Conservation (phyloP, 2,113 vertebrate species). For the Chlorodrepanis virens region DNA sequence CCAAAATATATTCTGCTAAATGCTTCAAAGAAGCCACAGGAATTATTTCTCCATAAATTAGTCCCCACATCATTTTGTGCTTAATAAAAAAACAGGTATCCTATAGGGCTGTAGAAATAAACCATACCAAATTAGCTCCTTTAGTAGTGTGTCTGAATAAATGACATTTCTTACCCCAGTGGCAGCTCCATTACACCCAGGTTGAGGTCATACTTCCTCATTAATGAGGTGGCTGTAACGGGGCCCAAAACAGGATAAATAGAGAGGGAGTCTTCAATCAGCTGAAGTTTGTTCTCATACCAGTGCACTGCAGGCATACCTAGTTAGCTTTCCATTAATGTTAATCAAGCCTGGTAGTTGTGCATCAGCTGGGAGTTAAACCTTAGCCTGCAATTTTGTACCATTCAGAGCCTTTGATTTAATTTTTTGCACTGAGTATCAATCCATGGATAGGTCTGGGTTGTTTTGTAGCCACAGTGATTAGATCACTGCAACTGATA, state of each 20-base stretch:
- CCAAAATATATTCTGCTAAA: not conserved
- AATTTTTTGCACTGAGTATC: conserved; percentile 1
- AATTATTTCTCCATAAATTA: not conserved
- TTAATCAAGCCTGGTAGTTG: conserved; percentile 1
- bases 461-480: not conserved
- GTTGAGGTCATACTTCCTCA: not conserved
- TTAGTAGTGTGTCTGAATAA: not conserved
- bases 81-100: not conserved
- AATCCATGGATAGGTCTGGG: not conserved
- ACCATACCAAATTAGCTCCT: not conserved
- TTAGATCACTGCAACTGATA: conserved; percentile 6
- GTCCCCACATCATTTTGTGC: not conserved
- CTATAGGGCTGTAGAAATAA: not conserved
- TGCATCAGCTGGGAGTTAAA: conserved; percentile 19
- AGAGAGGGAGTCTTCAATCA: conserved; percentile 9
- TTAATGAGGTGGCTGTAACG: not conserved
- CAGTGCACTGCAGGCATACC: conserved; percentile 17
- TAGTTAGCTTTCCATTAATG: conserved; percentile 41
- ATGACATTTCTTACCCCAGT: not conserved
- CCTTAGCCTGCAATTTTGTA: not conserved
- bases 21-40: not conserved
- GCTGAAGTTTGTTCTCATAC: conserved; percentile 32
- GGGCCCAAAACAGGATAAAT: not conserved
- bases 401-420: not conserved
- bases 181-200: not conserved